These are phyloP conservation scores for Natator depressus DNA, from an alignment of 2,113 vertebrate species.

Conservation along the genomic window DNA sequence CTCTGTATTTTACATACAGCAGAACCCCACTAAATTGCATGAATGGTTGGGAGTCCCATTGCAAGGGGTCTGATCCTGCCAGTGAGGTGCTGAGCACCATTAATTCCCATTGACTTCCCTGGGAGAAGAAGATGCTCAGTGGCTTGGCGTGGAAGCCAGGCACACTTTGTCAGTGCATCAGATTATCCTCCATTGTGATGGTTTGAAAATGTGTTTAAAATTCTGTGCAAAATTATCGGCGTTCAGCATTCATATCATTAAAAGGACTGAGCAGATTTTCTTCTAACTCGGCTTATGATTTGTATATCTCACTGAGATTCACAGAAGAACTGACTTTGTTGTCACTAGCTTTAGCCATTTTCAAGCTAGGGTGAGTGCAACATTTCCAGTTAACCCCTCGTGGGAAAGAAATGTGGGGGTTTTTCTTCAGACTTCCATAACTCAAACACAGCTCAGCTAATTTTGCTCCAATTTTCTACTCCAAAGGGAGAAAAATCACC, in stretches of 20 bases:
- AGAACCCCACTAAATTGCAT: neutral
- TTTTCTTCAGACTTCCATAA: neutral
- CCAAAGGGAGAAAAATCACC: neutral
- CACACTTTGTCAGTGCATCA: neutral
- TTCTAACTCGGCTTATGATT: neutral
- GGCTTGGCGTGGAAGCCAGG: neutral
- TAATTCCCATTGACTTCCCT: neutral
- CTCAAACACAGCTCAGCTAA: neutral
- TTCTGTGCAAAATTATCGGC: neutral
- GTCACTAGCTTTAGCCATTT: neutral
- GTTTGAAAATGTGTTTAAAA: neutral
- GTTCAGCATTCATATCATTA: neutral
- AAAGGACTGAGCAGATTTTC: neutral
- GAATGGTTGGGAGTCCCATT: neutral
- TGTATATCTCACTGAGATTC: neutral
- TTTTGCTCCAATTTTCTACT: neutral
- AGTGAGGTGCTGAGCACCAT: neutral
- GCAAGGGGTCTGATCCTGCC: neutral
- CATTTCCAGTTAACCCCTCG: neutral
- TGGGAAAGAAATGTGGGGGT: fast-evolving
- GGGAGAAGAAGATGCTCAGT: neutral
- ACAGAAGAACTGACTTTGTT: neutral
- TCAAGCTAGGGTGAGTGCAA: neutral
- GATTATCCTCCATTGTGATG: neutral
- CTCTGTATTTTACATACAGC: neutral